Percentiles rank a stretch among this genome's conserved stretches.
These are phyloP conservation scores for Neria commutata DNA, from an alignment of 2,888 invertebrate genomes.

Conservation along the genomic window DNA sequence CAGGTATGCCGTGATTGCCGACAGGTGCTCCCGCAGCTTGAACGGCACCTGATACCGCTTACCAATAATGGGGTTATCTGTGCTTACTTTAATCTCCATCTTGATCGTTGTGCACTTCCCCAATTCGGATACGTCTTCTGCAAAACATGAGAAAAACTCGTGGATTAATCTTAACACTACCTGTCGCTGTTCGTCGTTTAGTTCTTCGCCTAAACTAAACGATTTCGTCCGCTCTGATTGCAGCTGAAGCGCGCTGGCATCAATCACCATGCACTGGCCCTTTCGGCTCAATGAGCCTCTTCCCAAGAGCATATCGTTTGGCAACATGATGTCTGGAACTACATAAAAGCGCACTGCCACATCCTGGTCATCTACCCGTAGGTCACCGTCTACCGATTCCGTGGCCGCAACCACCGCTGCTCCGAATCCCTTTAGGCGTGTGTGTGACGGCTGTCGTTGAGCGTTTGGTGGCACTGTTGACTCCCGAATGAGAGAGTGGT, in stretches of 20 bases:
- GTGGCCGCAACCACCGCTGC: constrained; percentile 19
- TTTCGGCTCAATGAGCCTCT: constrained; percentile 24
- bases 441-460: background rate
- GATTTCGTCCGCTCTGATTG: constrained; percentile 8
- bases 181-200: no score
- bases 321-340: constrained; percentile 14
- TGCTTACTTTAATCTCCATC: no score
- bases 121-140: no score
- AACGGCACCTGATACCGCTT: constrained; percentile 24
- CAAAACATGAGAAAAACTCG: no score
- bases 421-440: constrained; percentile 26
- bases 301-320: constrained; percentile 13
- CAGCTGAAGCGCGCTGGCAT: constrained; percentile 6
- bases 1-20: constrained; percentile 5
- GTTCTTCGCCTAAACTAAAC: constrained; percentile 8
- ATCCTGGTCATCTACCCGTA: constrained; percentile 7
- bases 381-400: constrained; percentile 6
- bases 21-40: constrained; percentile 2
- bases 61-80: constrained; percentile 13
- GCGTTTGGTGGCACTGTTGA: constrained; percentile 11
- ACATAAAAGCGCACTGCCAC: constrained; percentile 11
- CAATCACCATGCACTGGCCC: constrained; percentile 16
- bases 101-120: no score
- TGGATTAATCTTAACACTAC: no score
- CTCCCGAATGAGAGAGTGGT: constrained; percentile 21